Evolutionary conservation across 2,888 invertebrate genomes (phyloP), one percentile per base, ranked within the genome.

Genomic region (Cephus spinipes): DNA sequence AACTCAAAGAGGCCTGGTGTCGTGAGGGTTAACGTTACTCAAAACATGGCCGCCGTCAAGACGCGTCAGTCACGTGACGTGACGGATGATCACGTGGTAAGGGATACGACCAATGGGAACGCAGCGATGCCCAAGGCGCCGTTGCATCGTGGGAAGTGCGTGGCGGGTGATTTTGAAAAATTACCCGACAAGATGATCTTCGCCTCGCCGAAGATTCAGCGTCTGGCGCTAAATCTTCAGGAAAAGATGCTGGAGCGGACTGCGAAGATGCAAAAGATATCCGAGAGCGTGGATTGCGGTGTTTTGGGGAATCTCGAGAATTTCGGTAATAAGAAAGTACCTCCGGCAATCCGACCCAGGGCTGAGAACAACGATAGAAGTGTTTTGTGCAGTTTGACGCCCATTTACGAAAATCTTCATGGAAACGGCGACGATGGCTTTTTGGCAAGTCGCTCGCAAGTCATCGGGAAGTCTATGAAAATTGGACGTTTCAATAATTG

Each of bases 1-100:
- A 87, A 87, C 78, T 87, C 87, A 3, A 83, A 86, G 34, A 84
- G 87, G n/a, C 83, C 86, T 34, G 82, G 85, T 31, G 80, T 83
- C 15, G 81, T 87, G 34, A 82, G 83, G 35, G 83, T 85, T 0
- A 85, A 85, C 55, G 82, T 84, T 2, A 84, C 83, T 23, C 83
- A 83, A 69, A 85, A 84, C 75, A 80, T 80, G 12, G 74, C 79
- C 0, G 34, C 75, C 0, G 82, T 85, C n/a, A 85, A 84, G 76
- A 78, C 83, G 12, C 81, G 81, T 1, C 85, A 82, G 71, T 77
- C 83, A 68, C 82, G 84, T n/a, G 78, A 82, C 73, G 31, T 15
- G 3, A 0, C 6, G 71, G 32, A 33, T 12, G 71, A 31, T 33
- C 71, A 71, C 71, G 31, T 31, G 71, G n/a, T 32, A 9, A 33